Evolutionary conservation across 2,888 invertebrate species (phyloP), one percentile per base, ranked within the genome.

Genomic region (Chrysodeixis includens): DNA sequence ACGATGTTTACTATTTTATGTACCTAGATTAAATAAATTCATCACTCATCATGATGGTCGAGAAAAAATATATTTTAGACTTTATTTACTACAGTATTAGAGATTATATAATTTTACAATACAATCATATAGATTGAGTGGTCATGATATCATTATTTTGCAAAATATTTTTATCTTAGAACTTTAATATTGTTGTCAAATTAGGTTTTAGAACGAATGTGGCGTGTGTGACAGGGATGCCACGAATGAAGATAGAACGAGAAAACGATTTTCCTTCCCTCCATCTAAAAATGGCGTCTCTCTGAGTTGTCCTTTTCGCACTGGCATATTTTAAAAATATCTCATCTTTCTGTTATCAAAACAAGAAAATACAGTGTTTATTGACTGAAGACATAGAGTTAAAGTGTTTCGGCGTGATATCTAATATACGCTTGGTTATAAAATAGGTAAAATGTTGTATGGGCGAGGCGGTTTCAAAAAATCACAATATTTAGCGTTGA

Each of bases 241-340:
- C 62, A 71, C 57, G 62, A 76, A 61, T 60, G 66, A 40, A 58
- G 56, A 61, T 66, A 62, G 74, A 79, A 71, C 67, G 75, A 73
- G 81, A 80, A 62, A 68, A 61, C 1, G 12, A 26, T 52, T 52
- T 52, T 52, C 56, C 46, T 74, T 78, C 57, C 66, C 69, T 74
- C 81, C 79, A 75, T 75, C 76, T 60, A 88, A 91, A 92, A 88
- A 94, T 94, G 94, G 94, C 94, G 93, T 93, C 93, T 85, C 68
- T 88, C 79, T 92, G 92, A 93, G 93, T 91, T 92, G 92, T 94
- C 93, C 90, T 90, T 93, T 90, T 92, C 93, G 86, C 90, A 90
- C 92, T 80, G 83, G 81, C 70, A 56, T 81, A 84, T 83, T 86
- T 83, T 64, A 40, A 69, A 76, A 82, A 79, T 85, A 83, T 81